Evolutionary conservation across 2,113 vertebrate species (phyloP).

Genomic region (Sinocyclocheilus maitianheensis): DNA sequence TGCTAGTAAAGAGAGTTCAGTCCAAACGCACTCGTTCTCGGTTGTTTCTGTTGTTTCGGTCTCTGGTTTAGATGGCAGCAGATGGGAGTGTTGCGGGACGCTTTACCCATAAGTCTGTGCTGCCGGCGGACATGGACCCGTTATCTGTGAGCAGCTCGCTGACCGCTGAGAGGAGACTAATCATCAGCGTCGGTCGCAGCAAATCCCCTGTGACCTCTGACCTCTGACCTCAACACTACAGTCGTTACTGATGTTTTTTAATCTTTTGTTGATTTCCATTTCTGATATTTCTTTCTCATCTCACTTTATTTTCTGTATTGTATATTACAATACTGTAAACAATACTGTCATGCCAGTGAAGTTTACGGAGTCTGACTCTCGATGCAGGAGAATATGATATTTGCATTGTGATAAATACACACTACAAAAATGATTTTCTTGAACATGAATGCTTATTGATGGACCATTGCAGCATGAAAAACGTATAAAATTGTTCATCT

Average conservation of each 20-base stretch:
- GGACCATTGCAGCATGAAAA: too few species aligned
- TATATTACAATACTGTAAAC: background rate
- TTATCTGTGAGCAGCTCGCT: conserved; percentile 77
- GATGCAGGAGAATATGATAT: background rate
- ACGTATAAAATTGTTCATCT: too few species aligned
- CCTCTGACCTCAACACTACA: background rate
- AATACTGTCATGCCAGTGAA: background rate
- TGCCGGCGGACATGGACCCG: conserved; percentile 83
- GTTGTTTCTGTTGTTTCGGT: too few species aligned
- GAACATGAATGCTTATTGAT: too few species aligned
- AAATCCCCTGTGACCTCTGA: conserved; percentile 63
- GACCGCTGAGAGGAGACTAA: conserved; percentile 65
- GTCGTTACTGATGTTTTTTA: background rate
- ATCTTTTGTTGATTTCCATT: background rate
- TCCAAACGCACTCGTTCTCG: background rate
- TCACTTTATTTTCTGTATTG: background rate
- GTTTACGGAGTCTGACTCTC: background rate
- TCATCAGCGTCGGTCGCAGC: conserved; percentile 74
- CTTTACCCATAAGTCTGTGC: conserved; percentile 82
- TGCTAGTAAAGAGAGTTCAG: too few species aligned
- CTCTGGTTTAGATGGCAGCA: conserved; percentile 72
- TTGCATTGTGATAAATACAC: too few species aligned
- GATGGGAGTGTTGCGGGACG: conserved; percentile 78
- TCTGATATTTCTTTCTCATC: background rate
- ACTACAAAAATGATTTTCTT: too few species aligned